phyloP scores from a whole-genome alignment of 1,140 invertebrate genomes.

The Bathynomus jamesi region DNA sequence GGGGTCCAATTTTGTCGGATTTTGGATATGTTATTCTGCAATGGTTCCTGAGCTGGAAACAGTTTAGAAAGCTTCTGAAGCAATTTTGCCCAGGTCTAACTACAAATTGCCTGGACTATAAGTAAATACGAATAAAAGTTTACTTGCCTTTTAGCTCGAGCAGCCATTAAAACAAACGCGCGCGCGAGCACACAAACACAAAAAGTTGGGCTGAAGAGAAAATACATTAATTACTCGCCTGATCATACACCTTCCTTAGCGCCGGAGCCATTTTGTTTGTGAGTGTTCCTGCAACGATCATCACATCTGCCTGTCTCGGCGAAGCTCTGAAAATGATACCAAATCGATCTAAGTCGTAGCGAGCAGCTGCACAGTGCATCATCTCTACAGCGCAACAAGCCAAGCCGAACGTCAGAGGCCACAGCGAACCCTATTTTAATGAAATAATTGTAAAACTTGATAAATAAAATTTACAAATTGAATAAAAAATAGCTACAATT shows the following conservation, averaged over 20 bases:
- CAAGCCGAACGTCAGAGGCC: slow-evolving; percentile 93
- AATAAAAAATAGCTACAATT: no score
- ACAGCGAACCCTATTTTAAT: slow-evolving; percentile 67
- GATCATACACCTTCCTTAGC: slow-evolving; percentile 82
- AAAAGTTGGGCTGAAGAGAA: background rate
- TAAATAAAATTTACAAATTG: background rate
- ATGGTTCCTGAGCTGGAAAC: no score
- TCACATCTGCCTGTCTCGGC: slow-evolving; percentile 89
- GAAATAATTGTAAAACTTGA: background rate
- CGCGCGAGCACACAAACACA: no score
- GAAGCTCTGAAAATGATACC: slow-evolving; percentile 94
- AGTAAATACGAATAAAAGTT: no score
- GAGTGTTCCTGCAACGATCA: slow-evolving; percentile 96
- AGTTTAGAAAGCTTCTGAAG: no score
- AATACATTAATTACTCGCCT: slow-evolving; percentile 53
- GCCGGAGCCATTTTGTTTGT: slow-evolving; percentile 99
- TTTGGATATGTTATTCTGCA: no score
- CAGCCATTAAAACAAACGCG: no score
- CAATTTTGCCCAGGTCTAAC: no score
- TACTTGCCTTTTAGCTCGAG: no score
- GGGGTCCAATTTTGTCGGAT: no score
- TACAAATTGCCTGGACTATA: no score
- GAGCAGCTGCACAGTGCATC: slow-evolving; percentile 98
- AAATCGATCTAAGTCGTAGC: slow-evolving; percentile 94
- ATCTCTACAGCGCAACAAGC: slow-evolving; percentile 98